phyloP scores from a whole-genome alignment of 2,797 vertebrate species.

The Podarcis siculus region DNA sequence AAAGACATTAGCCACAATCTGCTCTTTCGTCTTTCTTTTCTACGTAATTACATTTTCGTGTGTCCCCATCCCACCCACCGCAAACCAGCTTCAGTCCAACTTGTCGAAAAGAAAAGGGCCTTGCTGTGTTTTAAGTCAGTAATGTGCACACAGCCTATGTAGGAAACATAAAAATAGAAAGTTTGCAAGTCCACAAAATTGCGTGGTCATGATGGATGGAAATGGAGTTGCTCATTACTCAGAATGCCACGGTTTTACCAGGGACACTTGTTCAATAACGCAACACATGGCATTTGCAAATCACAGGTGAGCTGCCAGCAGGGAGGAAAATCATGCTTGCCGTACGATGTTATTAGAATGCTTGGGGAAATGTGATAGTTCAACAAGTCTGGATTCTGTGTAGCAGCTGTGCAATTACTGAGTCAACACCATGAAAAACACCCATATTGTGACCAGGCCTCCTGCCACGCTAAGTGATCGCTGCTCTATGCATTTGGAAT shows the following conservation, averaged over 20 bases:
- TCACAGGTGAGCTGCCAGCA: background rate
- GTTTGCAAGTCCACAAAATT: background rate
- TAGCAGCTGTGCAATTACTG: background rate
- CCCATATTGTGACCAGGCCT: background rate
- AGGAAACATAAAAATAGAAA: background rate
- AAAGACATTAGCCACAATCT: no score
- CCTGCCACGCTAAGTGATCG: background rate
- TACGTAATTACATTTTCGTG: no score
- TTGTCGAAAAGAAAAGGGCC: no score
- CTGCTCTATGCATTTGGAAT: background rate
- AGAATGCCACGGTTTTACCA: background rate
- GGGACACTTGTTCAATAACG: background rate
- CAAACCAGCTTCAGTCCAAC: no score
- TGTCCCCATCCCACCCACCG: no score
- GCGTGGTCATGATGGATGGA: background rate
- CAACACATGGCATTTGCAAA: background rate
- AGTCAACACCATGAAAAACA: background rate
- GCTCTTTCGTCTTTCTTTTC: no score
- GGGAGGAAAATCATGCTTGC: background rate
- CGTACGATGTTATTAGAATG: background rate
- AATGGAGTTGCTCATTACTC: background rate
- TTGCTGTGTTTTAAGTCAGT: no score
- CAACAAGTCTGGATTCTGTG: background rate
- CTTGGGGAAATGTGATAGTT: background rate
- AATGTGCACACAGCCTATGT: no score